These are phyloP conservation scores for Azemiops feae DNA, from an alignment of 2,113 vertebrate genomes.

Conservation along the genomic window DNA sequence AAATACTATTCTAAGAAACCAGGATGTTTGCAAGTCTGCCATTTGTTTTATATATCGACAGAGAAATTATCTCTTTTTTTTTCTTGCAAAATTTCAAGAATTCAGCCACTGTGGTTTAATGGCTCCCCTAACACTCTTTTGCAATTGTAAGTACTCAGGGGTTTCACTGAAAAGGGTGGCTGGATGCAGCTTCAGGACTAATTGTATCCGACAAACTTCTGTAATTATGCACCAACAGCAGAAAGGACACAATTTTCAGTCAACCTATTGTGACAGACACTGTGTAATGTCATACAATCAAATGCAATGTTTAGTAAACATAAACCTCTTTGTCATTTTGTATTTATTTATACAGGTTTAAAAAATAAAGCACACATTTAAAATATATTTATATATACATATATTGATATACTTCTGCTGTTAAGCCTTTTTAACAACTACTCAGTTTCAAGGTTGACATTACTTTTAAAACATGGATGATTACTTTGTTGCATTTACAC, in stretches of 20 bases:
- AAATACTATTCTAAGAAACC: slow-evolving; percentile 33
- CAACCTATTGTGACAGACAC: slow-evolving; percentile 69
- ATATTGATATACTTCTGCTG: slow-evolving; percentile 19
- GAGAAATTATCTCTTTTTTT: slow-evolving; percentile 20
- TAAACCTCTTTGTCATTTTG: slow-evolving; percentile 71
- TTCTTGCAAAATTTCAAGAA: slow-evolving; percentile 37
- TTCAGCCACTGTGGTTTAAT: slow-evolving; percentile 59
- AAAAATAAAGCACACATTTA: slow-evolving; percentile 72
- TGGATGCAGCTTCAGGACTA: slow-evolving; percentile 64
- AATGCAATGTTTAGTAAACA: slow-evolving; percentile 72
- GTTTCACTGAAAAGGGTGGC: slow-evolving; percentile 62
- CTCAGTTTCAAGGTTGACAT: neutral
- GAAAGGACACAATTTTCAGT: slow-evolving; percentile 65
- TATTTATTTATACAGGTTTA: slow-evolving; percentile 73
- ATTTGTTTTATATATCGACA: slow-evolving; percentile 31
- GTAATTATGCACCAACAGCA: slow-evolving; percentile 66
- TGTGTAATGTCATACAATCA: slow-evolving; percentile 71
- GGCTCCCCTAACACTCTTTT: slow-evolving; percentile 60
- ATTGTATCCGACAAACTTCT: slow-evolving; percentile 59
- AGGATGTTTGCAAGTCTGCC: slow-evolving; percentile 35
- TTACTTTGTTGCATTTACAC: slow-evolving; percentile 8
- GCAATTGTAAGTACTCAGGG: slow-evolving; percentile 69
- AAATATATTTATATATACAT: slow-evolving; percentile 52
- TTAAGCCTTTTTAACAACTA: accelerated
- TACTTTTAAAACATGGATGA: neutral